Evolutionary conservation across 2,888 invertebrate species (phyloP).

Genomic region (Automeris io): DNA sequence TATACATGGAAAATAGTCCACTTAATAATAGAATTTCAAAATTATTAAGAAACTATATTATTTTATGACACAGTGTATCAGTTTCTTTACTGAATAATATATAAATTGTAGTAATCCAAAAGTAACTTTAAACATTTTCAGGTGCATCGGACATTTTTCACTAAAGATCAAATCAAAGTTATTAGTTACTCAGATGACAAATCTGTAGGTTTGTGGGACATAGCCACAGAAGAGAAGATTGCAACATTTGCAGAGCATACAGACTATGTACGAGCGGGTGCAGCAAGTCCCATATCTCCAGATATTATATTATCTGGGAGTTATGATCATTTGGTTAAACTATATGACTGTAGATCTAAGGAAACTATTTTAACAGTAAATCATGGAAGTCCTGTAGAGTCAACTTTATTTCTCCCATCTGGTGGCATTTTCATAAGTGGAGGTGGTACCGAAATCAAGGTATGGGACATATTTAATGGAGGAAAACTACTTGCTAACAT

Average conservation of each 20-base stretch:
- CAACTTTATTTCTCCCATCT: slow-evolving; percentile 89
- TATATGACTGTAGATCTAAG: slow-evolving; percentile 90
- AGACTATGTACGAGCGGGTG: slow-evolving; percentile 92
- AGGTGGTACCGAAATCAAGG: slow-evolving; percentile 92
- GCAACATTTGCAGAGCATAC: slow-evolving; percentile 81
- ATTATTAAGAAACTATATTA: too few relatives aligned
- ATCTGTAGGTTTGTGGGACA: slow-evolving; percentile 92
- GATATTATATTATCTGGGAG: slow-evolving; percentile 90
- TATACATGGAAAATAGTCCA: too few relatives aligned
- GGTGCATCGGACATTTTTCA: slow-evolving; percentile 90
- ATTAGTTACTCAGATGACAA: slow-evolving; percentile 95
- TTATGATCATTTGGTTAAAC: slow-evolving; percentile 91
- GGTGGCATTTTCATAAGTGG: slow-evolving; percentile 95
- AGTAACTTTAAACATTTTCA: slow-evolving; percentile 38
- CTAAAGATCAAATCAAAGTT: slow-evolving; percentile 85
- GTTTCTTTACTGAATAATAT: background rate
- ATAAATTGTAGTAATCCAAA: too few relatives aligned
- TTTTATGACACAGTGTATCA: too few relatives aligned
- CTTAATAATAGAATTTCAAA: too few relatives aligned
- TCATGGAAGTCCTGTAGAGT: slow-evolving; percentile 94
- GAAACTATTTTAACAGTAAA: slow-evolving; percentile 84
- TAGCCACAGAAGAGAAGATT: slow-evolving; percentile 87
- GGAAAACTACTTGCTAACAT: slow-evolving; percentile 90
- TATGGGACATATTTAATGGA: slow-evolving; percentile 95
- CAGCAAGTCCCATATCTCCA: slow-evolving; percentile 84